Evolutionary conservation across 2,113 vertebrate genomes (phyloP), one percentile per base, ranked within the genome.

Genomic region (Notothenia rossii): DNA sequence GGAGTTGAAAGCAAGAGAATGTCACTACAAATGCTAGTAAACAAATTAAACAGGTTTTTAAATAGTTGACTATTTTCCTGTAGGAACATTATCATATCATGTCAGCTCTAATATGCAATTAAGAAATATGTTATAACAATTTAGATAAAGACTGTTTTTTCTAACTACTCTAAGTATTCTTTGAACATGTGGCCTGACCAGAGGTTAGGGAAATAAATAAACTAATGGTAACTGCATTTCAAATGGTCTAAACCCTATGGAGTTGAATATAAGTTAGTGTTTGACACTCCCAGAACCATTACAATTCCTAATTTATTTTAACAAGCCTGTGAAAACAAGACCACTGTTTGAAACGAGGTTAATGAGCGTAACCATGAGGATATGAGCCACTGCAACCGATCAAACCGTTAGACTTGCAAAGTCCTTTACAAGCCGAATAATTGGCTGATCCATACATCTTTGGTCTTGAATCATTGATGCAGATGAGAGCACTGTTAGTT

Each of bases 381-480:
- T 67, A 60, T 46, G 50, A 81, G 60, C 74, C 56, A 18, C 49
- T 51, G 29, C 73, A 62, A 67, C 65, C 6, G n/a, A 88, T 84
- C 60, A 83, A 69, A 60, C 56, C 75, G 51, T 79, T 79, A 36
- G 61, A 77, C 62, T 70, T 45, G 22, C 54, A 70, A 77, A 80
- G 67, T 72, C 71, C 36, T 68, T 83, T 60, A 77, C 59, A 75
- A 53, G 73, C 70, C 4, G 22, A 67, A 79, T 88, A 75, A 89
- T 74, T 89, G 85, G 50, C 72, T 58, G 67, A 86, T 77, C 73
- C 61, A 50, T 85, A 85, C 60, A 59, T 84, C 62, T 77, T 56
- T 79, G 49, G 33, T 68, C 66, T 74, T 18, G 85, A 89, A 74
- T 91, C 75, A 87, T 84, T 77, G 62, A 88, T 82, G 70, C 61